Evolutionary conservation across 2,888 invertebrate species (phyloP).

Genomic region (Agrochola macilenta): DNA sequence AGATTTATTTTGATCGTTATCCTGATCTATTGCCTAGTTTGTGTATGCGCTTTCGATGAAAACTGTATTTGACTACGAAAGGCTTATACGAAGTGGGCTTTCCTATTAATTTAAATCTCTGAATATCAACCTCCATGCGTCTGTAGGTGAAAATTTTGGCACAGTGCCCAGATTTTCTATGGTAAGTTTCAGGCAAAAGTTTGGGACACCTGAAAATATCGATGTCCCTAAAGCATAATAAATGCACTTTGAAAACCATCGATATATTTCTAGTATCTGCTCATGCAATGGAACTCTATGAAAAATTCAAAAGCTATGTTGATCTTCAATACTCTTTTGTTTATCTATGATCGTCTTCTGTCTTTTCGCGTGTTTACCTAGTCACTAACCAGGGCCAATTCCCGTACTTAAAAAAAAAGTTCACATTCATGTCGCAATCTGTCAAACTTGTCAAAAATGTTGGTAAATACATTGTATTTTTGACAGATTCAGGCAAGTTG

Average conservation of each 20-base stretch:
- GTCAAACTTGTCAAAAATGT: too few species aligned
- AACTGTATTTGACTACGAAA: background rate
- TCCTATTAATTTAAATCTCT: slow-evolving; percentile 12
- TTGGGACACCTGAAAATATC: slow-evolving; percentile 2
- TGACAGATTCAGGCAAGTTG: too few species aligned
- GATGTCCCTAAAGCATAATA: background rate
- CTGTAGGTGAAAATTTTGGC: slow-evolving; percentile 16
- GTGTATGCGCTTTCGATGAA: background rate
- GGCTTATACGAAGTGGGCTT: background rate
- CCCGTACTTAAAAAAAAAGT: too few species aligned
- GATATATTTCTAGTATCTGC: background rate
- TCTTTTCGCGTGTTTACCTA: too few species aligned
- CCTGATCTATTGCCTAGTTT: background rate
- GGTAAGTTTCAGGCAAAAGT: background rate
- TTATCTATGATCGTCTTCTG: slow-evolving; percentile 1
- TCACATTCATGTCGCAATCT: too few species aligned
- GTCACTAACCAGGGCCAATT: too few species aligned
- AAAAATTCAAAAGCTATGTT: background rate
- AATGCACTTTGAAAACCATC: background rate
- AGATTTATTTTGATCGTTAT: background rate
- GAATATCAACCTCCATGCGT: background rate
- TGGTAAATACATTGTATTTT: too few species aligned
- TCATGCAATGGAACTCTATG: background rate
- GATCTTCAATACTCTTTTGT: slow-evolving; percentile 18
- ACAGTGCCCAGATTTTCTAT: background rate